Evolutionary conservation across 1,140 invertebrate species (phyloP).

Genomic region (Hylaeus volcanicus): DNA sequence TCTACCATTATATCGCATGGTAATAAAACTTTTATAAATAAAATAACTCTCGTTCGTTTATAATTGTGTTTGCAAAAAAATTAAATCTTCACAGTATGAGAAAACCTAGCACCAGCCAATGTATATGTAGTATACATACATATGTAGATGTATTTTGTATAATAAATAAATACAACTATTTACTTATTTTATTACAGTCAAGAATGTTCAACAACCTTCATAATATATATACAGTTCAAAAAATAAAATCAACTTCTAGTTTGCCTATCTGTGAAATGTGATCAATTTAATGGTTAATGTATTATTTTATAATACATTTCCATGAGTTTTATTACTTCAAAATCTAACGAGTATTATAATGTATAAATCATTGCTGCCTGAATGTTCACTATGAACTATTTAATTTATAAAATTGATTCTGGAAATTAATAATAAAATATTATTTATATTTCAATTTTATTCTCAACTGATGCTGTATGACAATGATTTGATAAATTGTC

Average conservation of each 20-base stretch:
- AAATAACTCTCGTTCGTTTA: constrained; percentile 7
- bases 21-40: constrained; percentile 30
- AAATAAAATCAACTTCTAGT: constrained; percentile 5
- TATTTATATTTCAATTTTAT: too few relatives aligned
- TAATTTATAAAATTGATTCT: too few relatives aligned
- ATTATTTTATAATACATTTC: constrained; percentile 10
- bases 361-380: neutral
- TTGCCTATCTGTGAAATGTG: neutral
- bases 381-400: too few relatives aligned
- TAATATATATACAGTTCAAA: constrained; percentile 20
- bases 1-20: constrained; percentile 10
- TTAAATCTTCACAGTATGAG: constrained; percentile 1
- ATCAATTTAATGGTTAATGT: constrained; percentile 6
- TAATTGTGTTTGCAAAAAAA: neutral
- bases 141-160: constrained; percentile 11
- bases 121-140: neutral
- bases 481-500: too few relatives aligned
- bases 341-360: neutral
- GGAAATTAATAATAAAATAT: too few relatives aligned
- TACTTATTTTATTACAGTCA: constrained; percentile 38
- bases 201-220: constrained; percentile 20
- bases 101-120: constrained; percentile 30
- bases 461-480: too few relatives aligned
- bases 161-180: constrained; percentile 40
- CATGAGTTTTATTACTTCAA: constrained; percentile 22